Evolutionary conservation across 2,888 invertebrate genomes (phyloP).

Genomic region (Drosophila prostipennis): DNA sequence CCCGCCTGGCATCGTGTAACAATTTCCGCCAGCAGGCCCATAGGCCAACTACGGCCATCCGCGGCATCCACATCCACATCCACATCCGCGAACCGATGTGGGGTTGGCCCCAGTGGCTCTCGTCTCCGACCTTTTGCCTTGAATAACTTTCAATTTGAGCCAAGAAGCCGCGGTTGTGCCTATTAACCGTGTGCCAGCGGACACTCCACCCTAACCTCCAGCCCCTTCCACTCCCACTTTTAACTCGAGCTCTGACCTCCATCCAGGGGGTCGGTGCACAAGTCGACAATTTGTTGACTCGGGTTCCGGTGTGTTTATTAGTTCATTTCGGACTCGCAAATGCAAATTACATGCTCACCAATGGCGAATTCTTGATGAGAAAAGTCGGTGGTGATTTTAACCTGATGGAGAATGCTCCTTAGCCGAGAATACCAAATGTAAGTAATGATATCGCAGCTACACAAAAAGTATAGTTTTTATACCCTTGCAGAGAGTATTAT

Average conservation of each 20-base stretch:
- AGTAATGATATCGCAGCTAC: not conserved
- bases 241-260: slow-evolving; percentile 13
- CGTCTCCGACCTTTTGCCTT: slow-evolving; percentile 48
- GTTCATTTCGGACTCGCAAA: slow-evolving; percentile 59
- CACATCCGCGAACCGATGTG: not conserved
- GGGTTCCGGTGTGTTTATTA: slow-evolving; percentile 69
- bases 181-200: slow-evolving; percentile 62
- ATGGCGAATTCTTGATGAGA: not conserved
- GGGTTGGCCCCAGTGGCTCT: slow-evolving; percentile 9
- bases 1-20: slow-evolving; percentile 66
- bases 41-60: slow-evolving; percentile 41
- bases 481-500: no score
- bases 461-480: not conserved
- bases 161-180: slow-evolving; percentile 66
- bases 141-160: slow-evolving; percentile 80
- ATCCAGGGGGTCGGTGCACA: slow-evolving; percentile 26
- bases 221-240: not conserved
- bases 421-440: not conserved
- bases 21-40: slow-evolving; percentile 69
- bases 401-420: not conserved
- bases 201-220: slow-evolving; percentile 14
- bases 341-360: slow-evolving; percentile 56
- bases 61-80: not conserved
- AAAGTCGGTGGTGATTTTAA: slow-evolving; percentile 1
- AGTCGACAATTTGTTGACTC: slow-evolving; percentile 72